Evolutionary conservation across 2,113 vertebrate genomes (phyloP).

Genomic region (Hepsetus odoe): DNA sequence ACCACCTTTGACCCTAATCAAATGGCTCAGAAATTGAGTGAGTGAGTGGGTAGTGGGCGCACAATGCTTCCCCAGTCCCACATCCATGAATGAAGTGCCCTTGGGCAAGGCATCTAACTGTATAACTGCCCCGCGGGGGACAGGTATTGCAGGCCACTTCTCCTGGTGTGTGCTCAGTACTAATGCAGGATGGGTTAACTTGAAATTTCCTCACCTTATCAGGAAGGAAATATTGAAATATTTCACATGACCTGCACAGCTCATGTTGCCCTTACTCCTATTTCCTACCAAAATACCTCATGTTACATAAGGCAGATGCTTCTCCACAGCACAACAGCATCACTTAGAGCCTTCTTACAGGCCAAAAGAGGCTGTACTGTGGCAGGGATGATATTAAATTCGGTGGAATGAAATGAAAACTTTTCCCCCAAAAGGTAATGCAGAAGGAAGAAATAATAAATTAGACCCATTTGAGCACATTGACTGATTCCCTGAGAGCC

Average conservation of each 20-base stretch:
- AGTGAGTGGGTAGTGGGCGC: no score
- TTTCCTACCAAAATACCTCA: background rate
- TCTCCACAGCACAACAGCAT: background rate
- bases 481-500: slow-evolving; percentile 43
- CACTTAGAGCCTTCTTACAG: slow-evolving; percentile 1
- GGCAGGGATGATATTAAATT: slow-evolving; percentile 32
- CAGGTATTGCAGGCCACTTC: no score
- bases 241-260: background rate
- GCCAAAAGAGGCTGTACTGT: background rate
- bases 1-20: no score
- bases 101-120: no score
- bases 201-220: no score
- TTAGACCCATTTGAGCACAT: slow-evolving; percentile 50
- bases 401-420: slow-evolving; percentile 38
- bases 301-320: background rate
- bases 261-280: background rate
- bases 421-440: background rate
- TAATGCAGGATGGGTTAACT: no score
- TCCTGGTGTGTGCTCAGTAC: no score
- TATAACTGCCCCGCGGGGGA: no score
- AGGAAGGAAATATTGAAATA: background rate
- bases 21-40: no score
- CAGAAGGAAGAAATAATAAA: slow-evolving; percentile 40
- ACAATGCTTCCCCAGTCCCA: no score
- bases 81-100: no score